These are phyloP conservation scores for Bimastos eiseni DNA, from an alignment of 2,888 invertebrate genomes.

Conservation along the genomic window DNA sequence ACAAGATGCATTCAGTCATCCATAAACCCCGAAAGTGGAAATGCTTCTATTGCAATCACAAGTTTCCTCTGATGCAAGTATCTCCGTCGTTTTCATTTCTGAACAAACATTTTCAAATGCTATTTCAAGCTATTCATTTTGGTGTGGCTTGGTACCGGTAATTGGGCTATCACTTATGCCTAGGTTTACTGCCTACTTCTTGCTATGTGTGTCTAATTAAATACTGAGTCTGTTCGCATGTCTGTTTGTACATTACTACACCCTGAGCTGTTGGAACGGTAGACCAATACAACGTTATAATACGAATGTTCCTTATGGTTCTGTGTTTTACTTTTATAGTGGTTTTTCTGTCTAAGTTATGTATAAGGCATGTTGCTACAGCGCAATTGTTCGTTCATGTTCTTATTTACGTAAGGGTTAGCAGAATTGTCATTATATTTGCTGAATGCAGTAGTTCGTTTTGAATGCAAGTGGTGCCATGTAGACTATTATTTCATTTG, in stretches of 20 bases:
- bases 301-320: background rate
- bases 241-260: background rate
- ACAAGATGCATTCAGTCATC: conserved; percentile 38
- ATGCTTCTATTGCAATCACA: conserved; percentile 38
- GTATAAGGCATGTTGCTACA: background rate
- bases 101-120: no score
- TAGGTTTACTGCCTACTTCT: background rate
- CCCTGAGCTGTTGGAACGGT: background rate
- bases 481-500: background rate
- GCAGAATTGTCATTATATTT: background rate
- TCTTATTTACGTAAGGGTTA: background rate
- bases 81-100: background rate
- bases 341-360: no score
- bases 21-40: conserved; percentile 40
- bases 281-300: background rate
- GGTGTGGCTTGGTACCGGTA: no score
- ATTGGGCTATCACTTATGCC: no score
- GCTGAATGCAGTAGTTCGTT: background rate
- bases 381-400: background rate
- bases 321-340: background rate
- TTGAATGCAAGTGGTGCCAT: background rate
- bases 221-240: background rate
- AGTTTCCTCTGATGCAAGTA: conserved; percentile 36
- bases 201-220: background rate
- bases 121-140: no score